Percentiles rank a stretch among this genome's conserved stretches.
These are phyloP conservation scores for Bibio marci DNA, from an alignment of 2,888 invertebrate genomes.

Conservation along the genomic window DNA sequence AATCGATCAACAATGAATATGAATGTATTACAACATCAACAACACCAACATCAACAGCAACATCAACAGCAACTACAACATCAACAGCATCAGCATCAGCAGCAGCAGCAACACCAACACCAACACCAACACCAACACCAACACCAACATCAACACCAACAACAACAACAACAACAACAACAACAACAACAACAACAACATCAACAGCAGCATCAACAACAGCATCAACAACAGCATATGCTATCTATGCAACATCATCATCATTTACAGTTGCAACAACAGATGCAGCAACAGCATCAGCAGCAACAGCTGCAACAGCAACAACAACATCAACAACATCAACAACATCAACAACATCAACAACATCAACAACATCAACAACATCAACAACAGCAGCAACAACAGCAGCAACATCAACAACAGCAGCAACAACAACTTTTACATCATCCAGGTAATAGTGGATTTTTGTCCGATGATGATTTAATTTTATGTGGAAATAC, in stretches of 20 bases:
- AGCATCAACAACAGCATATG: slow-evolving; percentile 1
- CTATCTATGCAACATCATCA: no score
- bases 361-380: slow-evolving; percentile 1
- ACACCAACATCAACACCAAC: no score
- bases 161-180: no score
- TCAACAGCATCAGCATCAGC: no score
- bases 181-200: no score
- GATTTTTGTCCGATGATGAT: no score
- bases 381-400: slow-evolving; percentile 16
- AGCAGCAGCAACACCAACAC: no score
- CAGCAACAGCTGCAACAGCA: neutral
- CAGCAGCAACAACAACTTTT: neutral
- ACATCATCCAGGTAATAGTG: no score
- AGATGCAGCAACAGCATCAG: slow-evolving; percentile 5
- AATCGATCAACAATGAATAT: slow-evolving; percentile 18
- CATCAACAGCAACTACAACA: neutral
- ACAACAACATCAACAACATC: slow-evolving; percentile 8
- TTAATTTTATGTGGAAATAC: no score
- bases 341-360: slow-evolving; percentile 6
- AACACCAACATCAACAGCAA: no score
- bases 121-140: no score
- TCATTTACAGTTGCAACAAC: slow-evolving; percentile 6
- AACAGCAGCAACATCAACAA: slow-evolving; percentile 17
- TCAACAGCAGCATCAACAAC: neutral
- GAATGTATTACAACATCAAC: slow-evolving; percentile 36